Evolutionary conservation across 2,113 vertebrate species (phyloP).

Genomic region (Catharus bicknelli): DNA sequence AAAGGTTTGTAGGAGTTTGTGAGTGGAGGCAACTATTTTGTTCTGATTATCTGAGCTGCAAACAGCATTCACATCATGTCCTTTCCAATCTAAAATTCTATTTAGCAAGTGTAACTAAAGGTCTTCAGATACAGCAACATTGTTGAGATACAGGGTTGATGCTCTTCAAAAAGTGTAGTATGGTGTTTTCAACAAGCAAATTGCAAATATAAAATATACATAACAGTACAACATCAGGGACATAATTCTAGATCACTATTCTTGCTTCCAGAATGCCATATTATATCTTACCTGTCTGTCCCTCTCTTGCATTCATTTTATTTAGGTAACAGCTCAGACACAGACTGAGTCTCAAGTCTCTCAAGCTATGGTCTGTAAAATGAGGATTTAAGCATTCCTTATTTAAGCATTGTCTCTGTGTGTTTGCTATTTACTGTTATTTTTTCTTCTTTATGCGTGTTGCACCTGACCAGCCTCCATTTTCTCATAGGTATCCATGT

Average conservation of each 20-base stretch:
- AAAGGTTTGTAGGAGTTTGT: background rate
- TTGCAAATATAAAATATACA: background rate
- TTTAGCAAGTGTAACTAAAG: background rate
- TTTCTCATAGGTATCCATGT: background rate
- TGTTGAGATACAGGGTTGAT: background rate
- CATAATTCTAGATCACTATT: background rate
- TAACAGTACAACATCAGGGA: background rate
- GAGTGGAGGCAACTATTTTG: background rate
- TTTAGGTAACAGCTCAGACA: background rate
- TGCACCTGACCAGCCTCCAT: background rate
- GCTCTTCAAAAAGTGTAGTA: background rate
- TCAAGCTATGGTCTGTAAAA: background rate
- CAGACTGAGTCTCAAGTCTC: background rate
- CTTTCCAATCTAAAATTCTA: background rate
- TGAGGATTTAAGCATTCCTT: background rate
- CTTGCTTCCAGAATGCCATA: background rate
- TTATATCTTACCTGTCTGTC: background rate
- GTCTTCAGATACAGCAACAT: background rate
- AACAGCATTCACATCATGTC: background rate
- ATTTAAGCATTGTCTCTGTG: background rate
- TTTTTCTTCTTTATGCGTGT: background rate
- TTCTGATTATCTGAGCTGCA: background rate
- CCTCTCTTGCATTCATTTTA: background rate
- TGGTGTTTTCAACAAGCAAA: background rate
- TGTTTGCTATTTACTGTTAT: background rate